Percentiles rank a stretch among this genome's conserved stretches.
phyloP scores from a whole-genome alignment of 2,888 invertebrate genomes.

The Uropetala carovei region DNA sequence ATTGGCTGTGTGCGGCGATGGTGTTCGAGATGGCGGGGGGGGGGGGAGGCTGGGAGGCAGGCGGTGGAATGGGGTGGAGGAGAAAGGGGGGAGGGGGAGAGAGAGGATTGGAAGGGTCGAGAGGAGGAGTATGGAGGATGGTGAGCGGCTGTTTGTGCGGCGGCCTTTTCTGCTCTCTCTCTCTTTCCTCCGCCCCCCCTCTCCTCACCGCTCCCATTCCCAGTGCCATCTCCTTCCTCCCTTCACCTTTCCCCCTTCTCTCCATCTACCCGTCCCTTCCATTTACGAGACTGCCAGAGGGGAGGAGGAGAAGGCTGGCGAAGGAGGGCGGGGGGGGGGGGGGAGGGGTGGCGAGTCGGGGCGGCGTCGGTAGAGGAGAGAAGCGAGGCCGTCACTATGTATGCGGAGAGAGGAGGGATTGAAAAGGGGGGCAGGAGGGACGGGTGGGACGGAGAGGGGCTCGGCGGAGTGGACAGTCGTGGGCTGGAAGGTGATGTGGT shows the following conservation, averaged over 20 bases:
- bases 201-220: conserved; percentile 65
- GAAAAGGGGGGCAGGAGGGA: too few relatives aligned
- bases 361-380: neutral
- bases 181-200: conserved; percentile 49
- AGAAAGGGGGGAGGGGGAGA: neutral
- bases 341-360: conserved; percentile 72
- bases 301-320: conserved; percentile 48
- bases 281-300: too few relatives aligned
- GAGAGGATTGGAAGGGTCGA: conserved; percentile 13
- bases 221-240: conserved; percentile 35
- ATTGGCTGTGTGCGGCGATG: neutral
- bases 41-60: neutral
- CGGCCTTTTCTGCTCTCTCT: conserved; percentile 65
- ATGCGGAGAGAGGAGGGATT: too few relatives aligned
- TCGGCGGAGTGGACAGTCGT: conserved; percentile 11
- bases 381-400: too few relatives aligned
- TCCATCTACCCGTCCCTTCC: too few relatives aligned
- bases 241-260: too few relatives aligned
- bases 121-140: neutral
- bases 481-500: neutral
- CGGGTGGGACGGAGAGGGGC: neutral
- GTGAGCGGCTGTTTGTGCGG: conserved; percentile 66
- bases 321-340: conserved; percentile 64
- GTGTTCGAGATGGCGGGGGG: neutral
- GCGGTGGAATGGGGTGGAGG: neutral